Evolutionary conservation across 2,113 vertebrate genomes (phyloP).

Genomic region (Tychaedon coryphoeus): DNA sequence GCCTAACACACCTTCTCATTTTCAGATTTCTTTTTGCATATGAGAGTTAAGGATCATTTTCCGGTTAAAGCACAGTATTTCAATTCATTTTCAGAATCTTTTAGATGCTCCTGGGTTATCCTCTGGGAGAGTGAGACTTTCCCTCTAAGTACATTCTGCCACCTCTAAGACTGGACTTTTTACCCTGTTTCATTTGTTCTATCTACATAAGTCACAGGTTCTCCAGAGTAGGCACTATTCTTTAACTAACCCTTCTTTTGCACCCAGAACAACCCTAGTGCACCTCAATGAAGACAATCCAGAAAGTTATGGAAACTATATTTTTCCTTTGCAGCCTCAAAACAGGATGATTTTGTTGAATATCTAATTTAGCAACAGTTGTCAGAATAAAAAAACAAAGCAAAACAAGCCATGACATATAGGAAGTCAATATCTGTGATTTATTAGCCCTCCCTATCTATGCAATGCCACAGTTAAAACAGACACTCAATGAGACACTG

Average conservation of each 20-base stretch:
- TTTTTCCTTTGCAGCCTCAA: neutral
- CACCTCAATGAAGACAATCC: neutral
- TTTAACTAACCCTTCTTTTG: neutral
- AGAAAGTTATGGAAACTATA: neutral
- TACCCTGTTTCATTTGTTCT: neutral
- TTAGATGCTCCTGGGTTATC: neutral
- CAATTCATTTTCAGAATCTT: neutral
- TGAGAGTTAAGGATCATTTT: neutral
- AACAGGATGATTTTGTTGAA: neutral
- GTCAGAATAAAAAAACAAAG: neutral
- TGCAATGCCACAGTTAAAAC: neutral
- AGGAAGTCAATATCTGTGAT: neutral
- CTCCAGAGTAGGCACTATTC: neutral
- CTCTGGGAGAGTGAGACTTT: neutral
- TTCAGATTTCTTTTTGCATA: neutral
- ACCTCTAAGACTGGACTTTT: neutral
- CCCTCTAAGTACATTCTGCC: neutral
- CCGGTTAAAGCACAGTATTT: neutral
- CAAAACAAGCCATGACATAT: neutral
- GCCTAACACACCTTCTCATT: neutral
- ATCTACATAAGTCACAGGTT: neutral
- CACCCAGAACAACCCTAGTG: neutral
- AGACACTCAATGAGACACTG: neutral
- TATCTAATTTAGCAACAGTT: neutral
- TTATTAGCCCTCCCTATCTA: neutral